Percentiles rank a stretch among this genome's conserved stretches.
Evolutionary conservation across 2,113 vertebrate species (phyloP).

Genomic region (Oncorhynchus gorbuscha): DNA sequence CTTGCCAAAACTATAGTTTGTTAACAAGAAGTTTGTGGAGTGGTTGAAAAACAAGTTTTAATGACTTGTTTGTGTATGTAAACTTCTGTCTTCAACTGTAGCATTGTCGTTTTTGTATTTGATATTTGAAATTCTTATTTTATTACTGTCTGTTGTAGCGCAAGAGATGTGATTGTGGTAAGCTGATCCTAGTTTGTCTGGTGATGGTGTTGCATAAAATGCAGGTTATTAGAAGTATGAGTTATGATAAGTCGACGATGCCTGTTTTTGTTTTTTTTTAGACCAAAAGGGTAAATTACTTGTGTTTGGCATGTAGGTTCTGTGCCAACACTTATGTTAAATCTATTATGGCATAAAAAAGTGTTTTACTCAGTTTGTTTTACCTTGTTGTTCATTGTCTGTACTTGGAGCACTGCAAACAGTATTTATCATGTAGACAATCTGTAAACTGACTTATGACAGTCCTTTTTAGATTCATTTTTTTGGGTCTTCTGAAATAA

Average conservation of each 20-base stretch:
- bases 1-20: too few species aligned
- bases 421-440: conserved; percentile 18
- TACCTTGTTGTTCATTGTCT: not conserved
- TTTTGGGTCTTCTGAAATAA: conserved; percentile 9
- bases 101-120: conserved; percentile 18
- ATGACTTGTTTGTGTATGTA: too few species aligned
- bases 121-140: conserved; percentile 16
- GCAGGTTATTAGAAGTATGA: conserved; percentile 7
- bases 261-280: not conserved
- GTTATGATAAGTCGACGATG: not conserved
- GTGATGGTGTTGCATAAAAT: not conserved
- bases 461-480: conserved; percentile 13
- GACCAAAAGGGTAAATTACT: not conserved
- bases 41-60: too few species aligned
- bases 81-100: not conserved
- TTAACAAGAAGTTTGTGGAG: too few species aligned
- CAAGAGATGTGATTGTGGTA: conserved; percentile 13
- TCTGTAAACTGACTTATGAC: conserved; percentile 4
- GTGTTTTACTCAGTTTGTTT: not conserved
- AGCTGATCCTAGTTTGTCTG: conserved; percentile 3
- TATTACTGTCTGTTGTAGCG: conserved; percentile 27
- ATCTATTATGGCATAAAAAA: not conserved
- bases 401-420: conserved; percentile 5
- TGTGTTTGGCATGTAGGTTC: conserved; percentile 8
- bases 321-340: conserved; percentile 9